Evolutionary conservation across 2,797 vertebrate species (phyloP).

Genomic region (Sciurus carolinensis): DNA sequence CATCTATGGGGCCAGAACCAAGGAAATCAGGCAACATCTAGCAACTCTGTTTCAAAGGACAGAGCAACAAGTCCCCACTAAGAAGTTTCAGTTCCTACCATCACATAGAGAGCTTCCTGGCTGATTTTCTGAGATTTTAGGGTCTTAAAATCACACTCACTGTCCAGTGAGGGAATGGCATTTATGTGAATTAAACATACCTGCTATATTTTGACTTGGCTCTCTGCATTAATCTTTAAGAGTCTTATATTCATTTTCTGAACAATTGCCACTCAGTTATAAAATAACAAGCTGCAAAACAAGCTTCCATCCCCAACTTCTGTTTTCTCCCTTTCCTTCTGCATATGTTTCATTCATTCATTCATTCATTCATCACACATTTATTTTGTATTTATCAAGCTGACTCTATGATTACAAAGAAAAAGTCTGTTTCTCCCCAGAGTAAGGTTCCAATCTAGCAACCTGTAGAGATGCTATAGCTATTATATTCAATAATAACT

Average conservation of each 20-base stretch:
- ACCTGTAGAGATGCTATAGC: not conserved
- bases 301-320: conserved; percentile 3
- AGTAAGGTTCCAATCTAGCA: not conserved
- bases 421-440: not conserved
- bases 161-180: not conserved
- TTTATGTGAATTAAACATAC: not conserved
- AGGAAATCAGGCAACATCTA: conserved; percentile 75
- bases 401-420: not conserved
- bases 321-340: not conserved
- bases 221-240: conserved; percentile 1
- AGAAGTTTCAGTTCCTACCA: not conserved
- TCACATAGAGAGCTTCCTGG: not conserved
- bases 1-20: conserved; percentile 71
- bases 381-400: not conserved
- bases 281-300: conserved; percentile 2
- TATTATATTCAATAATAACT: not conserved
- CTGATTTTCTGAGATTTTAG: not conserved
- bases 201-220: not conserved
- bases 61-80: not conserved
- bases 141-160: not conserved
- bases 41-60: not conserved
- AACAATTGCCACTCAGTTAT: not conserved
- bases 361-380: not conserved
- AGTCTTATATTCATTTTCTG: not conserved
- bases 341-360: not conserved